A percentile compares a stretch with the other conserved stretches of the same genome.
Conservation (phyloP, 1,140 invertebrate genomes). For the Drosophila lacertosa region DNA sequence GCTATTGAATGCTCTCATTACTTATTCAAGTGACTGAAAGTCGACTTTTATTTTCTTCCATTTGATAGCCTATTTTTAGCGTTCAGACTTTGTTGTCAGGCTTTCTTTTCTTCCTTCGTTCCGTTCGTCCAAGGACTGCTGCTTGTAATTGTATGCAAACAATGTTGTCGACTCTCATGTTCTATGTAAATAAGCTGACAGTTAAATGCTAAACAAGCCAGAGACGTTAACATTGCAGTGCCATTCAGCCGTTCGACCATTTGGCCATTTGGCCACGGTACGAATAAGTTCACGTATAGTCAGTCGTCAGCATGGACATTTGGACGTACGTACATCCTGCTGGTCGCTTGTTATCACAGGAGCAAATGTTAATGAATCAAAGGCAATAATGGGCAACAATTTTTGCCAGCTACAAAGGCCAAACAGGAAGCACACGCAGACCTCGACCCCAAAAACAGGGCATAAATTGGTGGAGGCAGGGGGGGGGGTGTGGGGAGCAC, state of each 20-base stretch:
- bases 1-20: constrained; percentile 10
- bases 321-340: too few species aligned
- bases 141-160: constrained; percentile 79
- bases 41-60: constrained; percentile 6
- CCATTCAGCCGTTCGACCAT: too few species aligned
- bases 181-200: constrained; percentile 77
- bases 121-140: constrained; percentile 20
- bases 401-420: constrained; percentile 59
- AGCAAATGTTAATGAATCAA: constrained; percentile 79
- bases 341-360: constrained; percentile 36
- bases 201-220: constrained; percentile 67
- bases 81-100: constrained; percentile 6
- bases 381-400: constrained; percentile 63
- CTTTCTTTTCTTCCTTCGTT: not conserved
- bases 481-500: constrained; percentile 18
- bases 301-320: not conserved
- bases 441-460: constrained; percentile 14
- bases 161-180: constrained; percentile 68
- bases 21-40: constrained; percentile 7
- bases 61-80: not conserved
- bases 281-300: constrained; percentile 13
- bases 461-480: not conserved
- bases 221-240: constrained; percentile 35
- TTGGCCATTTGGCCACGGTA: not conserved
- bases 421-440: constrained; percentile 48